Conservation (phyloP, 2,888 invertebrate species). For the Labia minor region DNA sequence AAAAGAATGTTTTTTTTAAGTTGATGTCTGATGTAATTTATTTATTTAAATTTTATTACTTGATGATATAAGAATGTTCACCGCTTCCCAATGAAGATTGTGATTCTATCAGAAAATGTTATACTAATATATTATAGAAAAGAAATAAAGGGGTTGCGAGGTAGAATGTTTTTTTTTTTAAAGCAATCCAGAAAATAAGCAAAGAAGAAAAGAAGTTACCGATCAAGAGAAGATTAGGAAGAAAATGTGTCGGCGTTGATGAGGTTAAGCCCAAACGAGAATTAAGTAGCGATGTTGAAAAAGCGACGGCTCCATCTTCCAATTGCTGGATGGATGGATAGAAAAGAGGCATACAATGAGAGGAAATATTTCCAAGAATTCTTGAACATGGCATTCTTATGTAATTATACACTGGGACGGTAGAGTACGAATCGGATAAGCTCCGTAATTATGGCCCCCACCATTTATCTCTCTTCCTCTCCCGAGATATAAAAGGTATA, state of each 20-base stretch:
- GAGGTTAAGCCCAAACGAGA: background rate
- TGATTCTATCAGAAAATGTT: too few species aligned
- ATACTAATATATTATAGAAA: too few species aligned
- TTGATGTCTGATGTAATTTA: too few species aligned
- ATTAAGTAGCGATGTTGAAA: background rate
- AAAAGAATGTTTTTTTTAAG: too few species aligned
- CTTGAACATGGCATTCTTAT: slow-evolving; percentile 2
- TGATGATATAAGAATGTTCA: too few species aligned
- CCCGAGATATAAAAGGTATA: too few species aligned
- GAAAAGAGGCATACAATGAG: background rate
- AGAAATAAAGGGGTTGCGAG: too few species aligned
- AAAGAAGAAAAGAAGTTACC: background rate
- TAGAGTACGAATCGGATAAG: slow-evolving; percentile 13
- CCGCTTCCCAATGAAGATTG: too few species aligned
- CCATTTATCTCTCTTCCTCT: background rate
- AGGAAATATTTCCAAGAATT: background rate
- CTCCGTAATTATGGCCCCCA: slow-evolving; percentile 13
- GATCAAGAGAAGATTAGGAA: background rate
- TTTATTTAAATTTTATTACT: too few species aligned
- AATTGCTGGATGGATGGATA: background rate
- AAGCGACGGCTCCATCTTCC: background rate
- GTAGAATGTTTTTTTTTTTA: too few species aligned
- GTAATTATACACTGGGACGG: slow-evolving; percentile 1
- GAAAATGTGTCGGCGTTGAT: slow-evolving; percentile 1
- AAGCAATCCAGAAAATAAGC: background rate